These are phyloP conservation scores for Neosilurus hyrtlii DNA, from an alignment of 2,797 vertebrate genomes.

Conservation along the genomic window DNA sequence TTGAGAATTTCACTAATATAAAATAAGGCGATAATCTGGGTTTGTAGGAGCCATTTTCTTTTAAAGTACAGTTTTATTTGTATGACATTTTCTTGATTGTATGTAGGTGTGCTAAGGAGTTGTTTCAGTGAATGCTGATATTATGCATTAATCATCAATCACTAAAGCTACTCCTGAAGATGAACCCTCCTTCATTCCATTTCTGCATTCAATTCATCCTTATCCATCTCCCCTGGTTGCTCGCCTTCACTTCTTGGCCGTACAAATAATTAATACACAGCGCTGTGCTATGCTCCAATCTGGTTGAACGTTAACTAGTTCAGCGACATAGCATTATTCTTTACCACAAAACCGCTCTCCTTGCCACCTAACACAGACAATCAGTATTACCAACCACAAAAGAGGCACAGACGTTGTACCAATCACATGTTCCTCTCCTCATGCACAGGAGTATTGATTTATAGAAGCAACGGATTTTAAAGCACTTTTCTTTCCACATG, in stretches of 20 bases:
- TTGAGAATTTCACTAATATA: conserved; percentile 45
- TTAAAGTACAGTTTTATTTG: conserved; percentile 11
- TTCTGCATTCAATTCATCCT: background rate
- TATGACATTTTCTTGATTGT: background rate
- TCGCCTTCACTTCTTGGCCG: no score
- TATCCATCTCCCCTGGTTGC: background rate
- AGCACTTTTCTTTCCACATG: background rate
- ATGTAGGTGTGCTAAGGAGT: background rate
- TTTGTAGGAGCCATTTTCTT: background rate
- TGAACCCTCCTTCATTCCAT: background rate
- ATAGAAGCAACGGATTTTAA: background rate
- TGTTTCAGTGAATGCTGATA: conserved; percentile 6
- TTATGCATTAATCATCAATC: background rate
- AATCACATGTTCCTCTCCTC: background rate
- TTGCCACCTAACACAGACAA: background rate
- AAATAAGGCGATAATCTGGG: conserved; percentile 43
- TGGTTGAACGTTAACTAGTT: background rate
- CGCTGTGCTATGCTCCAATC: no score
- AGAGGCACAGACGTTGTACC: background rate
- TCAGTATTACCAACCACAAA: background rate
- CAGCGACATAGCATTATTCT: background rate
- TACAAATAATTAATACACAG: no score
- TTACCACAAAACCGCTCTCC: background rate
- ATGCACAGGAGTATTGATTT: background rate
- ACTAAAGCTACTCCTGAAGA: conserved; percentile 23